These are phyloP conservation scores for Caenorhabditis plicata DNA, from an alignment of 2,888 invertebrate species.

Conservation along the genomic window DNA sequence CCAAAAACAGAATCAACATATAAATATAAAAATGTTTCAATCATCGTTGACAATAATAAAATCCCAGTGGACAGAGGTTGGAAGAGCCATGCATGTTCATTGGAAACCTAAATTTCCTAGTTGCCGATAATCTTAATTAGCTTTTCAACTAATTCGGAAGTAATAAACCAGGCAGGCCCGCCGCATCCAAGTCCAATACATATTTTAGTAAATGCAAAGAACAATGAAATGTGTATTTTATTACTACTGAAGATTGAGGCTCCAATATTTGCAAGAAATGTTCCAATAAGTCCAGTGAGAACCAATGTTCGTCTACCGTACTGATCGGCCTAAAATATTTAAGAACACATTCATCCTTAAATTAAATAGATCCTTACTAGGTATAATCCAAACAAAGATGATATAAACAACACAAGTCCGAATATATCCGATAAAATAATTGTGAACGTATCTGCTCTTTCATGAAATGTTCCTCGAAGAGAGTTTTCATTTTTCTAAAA, in stretches of 20 bases:
- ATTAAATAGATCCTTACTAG: constrained; percentile 6
- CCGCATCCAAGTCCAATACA: constrained; percentile 62
- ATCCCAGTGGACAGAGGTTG: constrained; percentile 60
- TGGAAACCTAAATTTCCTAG: constrained; percentile 15
- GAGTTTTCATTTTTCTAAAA: constrained; percentile 6
- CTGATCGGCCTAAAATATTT: constrained; percentile 50
- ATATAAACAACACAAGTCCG: constrained; percentile 22
- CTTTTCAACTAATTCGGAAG: constrained; percentile 55
- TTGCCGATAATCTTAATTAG: not conserved
- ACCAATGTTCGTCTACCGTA: constrained; percentile 55
- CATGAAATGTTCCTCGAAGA: constrained; percentile 5
- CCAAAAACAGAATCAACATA: constrained; percentile 47
- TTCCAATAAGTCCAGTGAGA: constrained; percentile 56
- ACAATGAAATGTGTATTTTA: constrained; percentile 31
- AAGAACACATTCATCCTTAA: not conserved
- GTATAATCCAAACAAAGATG: constrained; percentile 19
- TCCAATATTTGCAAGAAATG: constrained; percentile 51
- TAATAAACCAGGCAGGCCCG: constrained; percentile 64
- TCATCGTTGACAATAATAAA: constrained; percentile 46
- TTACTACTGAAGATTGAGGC: constrained; percentile 43
- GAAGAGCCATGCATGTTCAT: constrained; percentile 40
- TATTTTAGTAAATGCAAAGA: constrained; percentile 44
- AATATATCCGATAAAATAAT: constrained; percentile 20
- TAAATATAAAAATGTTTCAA: constrained; percentile 56
- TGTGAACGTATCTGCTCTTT: constrained; percentile 18